A percentile compares a stretch with the other conserved stretches of the same genome.
Evolutionary conservation across 1,140 invertebrate genomes (phyloP).

Genomic region (Drosophila mayri): DNA sequence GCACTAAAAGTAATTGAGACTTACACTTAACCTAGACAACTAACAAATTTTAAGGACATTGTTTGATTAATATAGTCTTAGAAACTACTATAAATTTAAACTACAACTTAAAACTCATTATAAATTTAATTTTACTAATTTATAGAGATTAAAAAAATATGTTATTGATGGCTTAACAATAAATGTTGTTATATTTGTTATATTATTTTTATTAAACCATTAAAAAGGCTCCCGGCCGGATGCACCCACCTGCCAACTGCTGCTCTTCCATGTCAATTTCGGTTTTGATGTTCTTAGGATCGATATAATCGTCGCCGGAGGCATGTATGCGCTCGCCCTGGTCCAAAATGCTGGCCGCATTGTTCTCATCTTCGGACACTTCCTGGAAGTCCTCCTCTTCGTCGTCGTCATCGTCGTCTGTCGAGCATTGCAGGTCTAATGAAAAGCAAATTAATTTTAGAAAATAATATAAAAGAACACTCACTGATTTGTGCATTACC

Average conservation of each 20-base stretch:
- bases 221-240: not conserved
- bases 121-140: not conserved
- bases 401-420: constrained; percentile 87
- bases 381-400: constrained; percentile 90
- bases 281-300: constrained; percentile 77
- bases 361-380: constrained; percentile 87
- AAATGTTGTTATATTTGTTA: not conserved
- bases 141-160: not conserved
- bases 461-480: constrained; percentile 4
- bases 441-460: constrained; percentile 7
- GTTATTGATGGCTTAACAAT: not conserved
- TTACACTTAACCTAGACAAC: not conserved
- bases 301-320: constrained; percentile 61
- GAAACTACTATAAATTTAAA: not conserved
- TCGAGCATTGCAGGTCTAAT: constrained; percentile 90
- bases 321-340: constrained; percentile 80
- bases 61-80: not conserved
- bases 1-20: not conserved
- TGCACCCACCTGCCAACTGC: constrained; percentile 67
- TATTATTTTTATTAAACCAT: not conserved
- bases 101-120: not conserved
- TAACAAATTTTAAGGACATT: not conserved
- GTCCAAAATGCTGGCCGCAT: constrained; percentile 85
- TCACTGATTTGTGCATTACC: constrained; percentile 25
- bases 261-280: constrained; percentile 72